These are phyloP conservation scores for Stenodera caucasica DNA, from an alignment of 2,888 invertebrate species.

Conservation along the genomic window DNA sequence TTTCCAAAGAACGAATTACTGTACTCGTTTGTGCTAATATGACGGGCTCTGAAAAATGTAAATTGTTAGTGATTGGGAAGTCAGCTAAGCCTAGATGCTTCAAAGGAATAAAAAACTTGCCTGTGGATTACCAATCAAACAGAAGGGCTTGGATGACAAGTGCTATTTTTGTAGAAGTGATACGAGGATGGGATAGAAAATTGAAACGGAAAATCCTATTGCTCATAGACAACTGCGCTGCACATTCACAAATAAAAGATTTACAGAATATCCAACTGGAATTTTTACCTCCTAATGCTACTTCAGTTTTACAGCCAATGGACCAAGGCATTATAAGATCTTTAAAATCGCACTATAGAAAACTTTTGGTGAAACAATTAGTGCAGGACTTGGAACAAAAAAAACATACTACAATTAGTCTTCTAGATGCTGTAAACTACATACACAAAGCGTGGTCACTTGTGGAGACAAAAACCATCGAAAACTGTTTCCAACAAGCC, in stretches of 20 bases:
- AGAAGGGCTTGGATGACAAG: too few species aligned
- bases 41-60: constrained; percentile 35
- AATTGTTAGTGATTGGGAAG: too few species aligned
- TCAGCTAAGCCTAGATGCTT: too few species aligned
- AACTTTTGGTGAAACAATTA: neutral
- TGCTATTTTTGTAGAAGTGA: constrained; percentile 26
- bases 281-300: constrained; percentile 41
- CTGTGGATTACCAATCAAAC: constrained; percentile 48
- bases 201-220: constrained; percentile 29
- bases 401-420: too few species aligned
- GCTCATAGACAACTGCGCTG: constrained; percentile 37
- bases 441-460: too few species aligned
- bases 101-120: constrained; percentile 32
- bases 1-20: constrained; percentile 36
- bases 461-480: too few species aligned
- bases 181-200: neutral
- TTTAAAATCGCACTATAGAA: constrained; percentile 35
- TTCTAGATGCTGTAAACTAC: too few species aligned
- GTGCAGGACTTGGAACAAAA: too few species aligned
- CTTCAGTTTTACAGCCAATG: constrained; percentile 28
- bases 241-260: constrained; percentile 25
- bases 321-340: constrained; percentile 34
- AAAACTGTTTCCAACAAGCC: too few species aligned
- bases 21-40: constrained; percentile 37
- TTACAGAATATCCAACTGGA: constrained; percentile 28